phyloP scores from a whole-genome alignment of 2,888 invertebrate genomes.

The Drosophila borborema region DNA sequence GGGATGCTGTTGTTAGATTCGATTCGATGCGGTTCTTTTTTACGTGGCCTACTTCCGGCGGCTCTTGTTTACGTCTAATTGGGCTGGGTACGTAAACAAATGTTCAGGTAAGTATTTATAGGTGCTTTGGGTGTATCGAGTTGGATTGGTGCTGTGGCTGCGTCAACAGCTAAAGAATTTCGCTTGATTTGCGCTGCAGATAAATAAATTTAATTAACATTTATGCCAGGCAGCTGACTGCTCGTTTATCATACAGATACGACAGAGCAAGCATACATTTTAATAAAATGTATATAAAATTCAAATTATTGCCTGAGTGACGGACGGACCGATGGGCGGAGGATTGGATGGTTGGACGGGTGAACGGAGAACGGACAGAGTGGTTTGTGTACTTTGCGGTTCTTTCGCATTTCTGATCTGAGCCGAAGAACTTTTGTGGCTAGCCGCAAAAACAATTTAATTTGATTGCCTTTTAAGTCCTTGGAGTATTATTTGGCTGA shows the following conservation, averaged over 20 bases:
- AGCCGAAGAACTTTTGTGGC: slow-evolving; percentile 53
- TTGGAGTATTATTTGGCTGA: slow-evolving; percentile 35
- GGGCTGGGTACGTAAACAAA: slow-evolving; percentile 69
- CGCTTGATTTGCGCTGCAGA: slow-evolving; percentile 58
- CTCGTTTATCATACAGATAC: slow-evolving; percentile 56
- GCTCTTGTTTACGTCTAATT: slow-evolving; percentile 72
- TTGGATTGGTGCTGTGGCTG: slow-evolving; percentile 37
- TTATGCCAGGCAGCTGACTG: slow-evolving; percentile 58
- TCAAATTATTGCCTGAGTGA: slow-evolving; percentile 33
- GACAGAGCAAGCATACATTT: slow-evolving; percentile 6
- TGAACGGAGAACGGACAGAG: neutral
- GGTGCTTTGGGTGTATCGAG: slow-evolving; percentile 24
- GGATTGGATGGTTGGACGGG: neutral
- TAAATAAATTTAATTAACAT: slow-evolving; percentile 73
- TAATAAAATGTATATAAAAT: slow-evolving; percentile 29
- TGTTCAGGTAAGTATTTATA: slow-evolving; percentile 72
- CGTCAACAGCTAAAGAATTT: slow-evolving; percentile 41
- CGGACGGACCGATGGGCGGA: neutral
- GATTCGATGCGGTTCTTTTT: slow-evolving; percentile 40
- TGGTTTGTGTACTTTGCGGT: slow-evolving; percentile 15
- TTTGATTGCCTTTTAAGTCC: slow-evolving; percentile 76
- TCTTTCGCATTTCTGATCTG: slow-evolving; percentile 21
- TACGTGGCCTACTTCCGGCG: slow-evolving; percentile 74
- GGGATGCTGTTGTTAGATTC: slow-evolving; percentile 28
- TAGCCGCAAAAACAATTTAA: slow-evolving; percentile 73